Conservation (phyloP, 2,113 vertebrate genomes). For the Isurus oxyrinchus region DNA sequence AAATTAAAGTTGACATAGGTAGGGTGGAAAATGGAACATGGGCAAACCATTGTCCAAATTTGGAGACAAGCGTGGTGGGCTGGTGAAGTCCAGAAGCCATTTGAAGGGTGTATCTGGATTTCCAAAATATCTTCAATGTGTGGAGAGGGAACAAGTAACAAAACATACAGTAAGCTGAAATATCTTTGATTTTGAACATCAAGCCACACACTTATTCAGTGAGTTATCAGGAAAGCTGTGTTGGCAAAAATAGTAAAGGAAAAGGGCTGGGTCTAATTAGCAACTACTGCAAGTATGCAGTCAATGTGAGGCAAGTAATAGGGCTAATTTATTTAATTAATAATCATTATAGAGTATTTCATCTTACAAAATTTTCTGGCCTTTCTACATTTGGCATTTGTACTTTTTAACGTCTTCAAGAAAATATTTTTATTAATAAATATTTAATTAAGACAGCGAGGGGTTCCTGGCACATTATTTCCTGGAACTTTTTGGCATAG, state of each 20-base stretch:
- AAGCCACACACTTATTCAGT: background rate
- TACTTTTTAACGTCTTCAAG: background rate
- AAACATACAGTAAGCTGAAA: background rate
- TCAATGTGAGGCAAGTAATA: background rate
- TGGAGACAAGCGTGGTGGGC: too few species aligned
- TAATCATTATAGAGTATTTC: background rate
- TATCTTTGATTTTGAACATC: background rate
- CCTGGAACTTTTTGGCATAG: background rate
- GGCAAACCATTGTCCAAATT: too few species aligned
- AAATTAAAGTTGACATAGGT: too few species aligned
- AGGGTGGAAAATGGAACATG: too few species aligned
- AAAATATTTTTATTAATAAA: background rate
- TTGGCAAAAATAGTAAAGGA: background rate
- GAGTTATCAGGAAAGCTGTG: background rate
- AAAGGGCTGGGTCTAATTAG: background rate
- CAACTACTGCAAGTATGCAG: too few species aligned
- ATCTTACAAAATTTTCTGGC: background rate
- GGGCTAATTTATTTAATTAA: background rate
- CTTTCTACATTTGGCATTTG: too few species aligned
- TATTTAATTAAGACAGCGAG: background rate
- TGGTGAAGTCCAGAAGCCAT: too few species aligned
- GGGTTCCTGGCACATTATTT: background rate
- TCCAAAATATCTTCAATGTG: too few species aligned
- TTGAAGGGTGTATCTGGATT: too few species aligned
- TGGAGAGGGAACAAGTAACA: background rate